Base-by-base conservation (phyloP, 2,797 vertebrate species). In the Sebastiscus albofasciatus region DNA sequence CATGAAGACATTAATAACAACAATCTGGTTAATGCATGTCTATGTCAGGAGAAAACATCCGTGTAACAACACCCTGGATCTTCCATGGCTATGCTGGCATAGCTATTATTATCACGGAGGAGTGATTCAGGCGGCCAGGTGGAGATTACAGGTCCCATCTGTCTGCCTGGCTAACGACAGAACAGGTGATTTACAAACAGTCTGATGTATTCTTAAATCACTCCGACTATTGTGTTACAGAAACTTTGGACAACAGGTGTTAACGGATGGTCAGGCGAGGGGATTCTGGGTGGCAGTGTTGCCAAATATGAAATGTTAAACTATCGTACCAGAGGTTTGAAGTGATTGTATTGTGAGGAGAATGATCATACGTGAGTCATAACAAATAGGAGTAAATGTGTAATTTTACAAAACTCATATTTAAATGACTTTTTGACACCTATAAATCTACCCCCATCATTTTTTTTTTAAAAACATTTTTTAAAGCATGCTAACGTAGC, bases 91-190 rank as follows among this genome's bases (percentile, higher is more conserved):
- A 46, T 68, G 36, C 31, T 54, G 59, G 18, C 29, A 75, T 18
- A 70, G 54, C 65, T 82, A 80, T 82, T 74, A 80, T 88, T 81
- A 86, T 88, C 61, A n/a, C 69, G 76, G 70, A 58, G 22, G 72
- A 80, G 62, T 65, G 73, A 88, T 68, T 83, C 68, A 84, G 31
- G 64, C 52, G 42, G 59, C 65, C 72, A 86, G 77, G 76, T 81
- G 64, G 61, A 79, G 83, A 82, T 75, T 73, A 69, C 42, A 84
- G 62, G 31, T 79, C 56, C 46, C 67, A 68, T 84, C 74, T 81
- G 70, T 68, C 72, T 84, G 75, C 56, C 42, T 76, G 59, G 54
- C 58, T 39, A 54, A 64, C 0, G 3, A 54, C 60, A 77, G 56
- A 2, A 54, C 60, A 77, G 56, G 60, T 75, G 46, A 70, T 60